Base-by-base conservation (phyloP, 2,888 invertebrate species). In the Lasioglossum morio region DNA sequence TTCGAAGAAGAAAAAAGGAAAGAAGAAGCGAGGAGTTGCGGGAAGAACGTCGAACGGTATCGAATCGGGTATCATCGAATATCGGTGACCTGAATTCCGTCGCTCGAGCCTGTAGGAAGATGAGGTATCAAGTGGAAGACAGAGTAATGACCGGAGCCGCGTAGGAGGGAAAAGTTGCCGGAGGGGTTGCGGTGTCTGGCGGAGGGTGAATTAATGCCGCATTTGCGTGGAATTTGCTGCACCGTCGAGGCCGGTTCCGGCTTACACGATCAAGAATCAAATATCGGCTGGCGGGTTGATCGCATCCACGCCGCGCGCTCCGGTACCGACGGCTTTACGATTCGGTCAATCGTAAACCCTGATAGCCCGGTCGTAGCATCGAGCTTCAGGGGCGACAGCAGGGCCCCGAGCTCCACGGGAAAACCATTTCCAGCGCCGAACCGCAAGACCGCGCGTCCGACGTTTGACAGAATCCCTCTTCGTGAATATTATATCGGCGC, bases 291-390 rank as follows among this genome's bases (percentile, higher is more conserved):
- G 12, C 72, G 40, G 87, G 75, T 75, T 78, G 76, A 81, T 79
- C 79, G 79, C 78, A 81, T 79, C 43, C 30, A 5, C 30, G 30
- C 14, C 66, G 48, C 30, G n/a, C 19, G 66, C 66, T 46, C 40
- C 63, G 72, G 72, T 14, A 27, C 27, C 84, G 77, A 72, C 72
- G 85, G 82, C 83, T 91, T 91, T 91, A 89, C 85, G 87, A 87
- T 90, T 91, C 89, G 89, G 86, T 89, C 86, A 91, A 89, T 91
- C 92, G 88, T 91, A 91, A 91, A 91, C 77, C 80, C 77, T 75
- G 91, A 89, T 89, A 86, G 82, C 84, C 77, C 8, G 46, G 76
- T 43, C 79, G 72, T 69, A 76, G 66, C 19, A 69, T 43, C 66
- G 34, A 34, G 43, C 34, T 37, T 10, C 76, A 66, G 48, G 69